Evolutionary conservation across 1,140 invertebrate species (phyloP).

Genomic region (Proctacanthus coquilletti): DNA sequence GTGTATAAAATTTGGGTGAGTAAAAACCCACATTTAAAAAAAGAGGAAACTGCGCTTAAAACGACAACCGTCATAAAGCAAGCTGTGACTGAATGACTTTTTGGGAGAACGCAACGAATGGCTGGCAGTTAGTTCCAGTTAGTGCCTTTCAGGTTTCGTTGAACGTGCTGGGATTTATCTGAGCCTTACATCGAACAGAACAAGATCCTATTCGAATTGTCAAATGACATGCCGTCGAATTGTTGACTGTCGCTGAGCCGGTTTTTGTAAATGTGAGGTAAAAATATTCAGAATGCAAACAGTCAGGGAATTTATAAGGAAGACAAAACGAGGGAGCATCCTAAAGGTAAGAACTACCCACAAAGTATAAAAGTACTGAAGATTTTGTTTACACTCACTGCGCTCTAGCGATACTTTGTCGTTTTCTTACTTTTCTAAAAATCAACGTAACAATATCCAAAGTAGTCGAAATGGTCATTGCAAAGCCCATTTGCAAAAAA

Average conservation of each 20-base stretch:
- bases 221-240: neutral
- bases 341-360: constrained; percentile 37
- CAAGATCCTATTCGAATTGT: neutral
- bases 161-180: neutral
- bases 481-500: neutral
- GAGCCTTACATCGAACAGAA: neutral
- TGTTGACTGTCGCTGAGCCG: neutral
- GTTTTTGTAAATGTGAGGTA: neutral
- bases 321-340: constrained; percentile 43
- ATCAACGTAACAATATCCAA: constrained; percentile 6
- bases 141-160: neutral
- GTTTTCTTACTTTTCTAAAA: too few relatives aligned
- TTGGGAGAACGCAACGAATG: too few relatives aligned
- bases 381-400: too few relatives aligned
- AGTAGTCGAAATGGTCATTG: constrained; percentile 3
- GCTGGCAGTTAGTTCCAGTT: too few relatives aligned
- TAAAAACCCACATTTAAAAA: too few relatives aligned
- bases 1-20: too few relatives aligned
- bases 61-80: neutral
- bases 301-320: constrained; percentile 39
- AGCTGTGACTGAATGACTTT: neutral
- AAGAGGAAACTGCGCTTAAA: neutral
- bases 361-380: too few relatives aligned
- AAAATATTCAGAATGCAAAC: constrained; percentile 20
- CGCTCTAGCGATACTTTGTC: constrained; percentile 4